Conservation (phyloP, 1,140 invertebrate genomes). For the Mesaphorura yosii region DNA sequence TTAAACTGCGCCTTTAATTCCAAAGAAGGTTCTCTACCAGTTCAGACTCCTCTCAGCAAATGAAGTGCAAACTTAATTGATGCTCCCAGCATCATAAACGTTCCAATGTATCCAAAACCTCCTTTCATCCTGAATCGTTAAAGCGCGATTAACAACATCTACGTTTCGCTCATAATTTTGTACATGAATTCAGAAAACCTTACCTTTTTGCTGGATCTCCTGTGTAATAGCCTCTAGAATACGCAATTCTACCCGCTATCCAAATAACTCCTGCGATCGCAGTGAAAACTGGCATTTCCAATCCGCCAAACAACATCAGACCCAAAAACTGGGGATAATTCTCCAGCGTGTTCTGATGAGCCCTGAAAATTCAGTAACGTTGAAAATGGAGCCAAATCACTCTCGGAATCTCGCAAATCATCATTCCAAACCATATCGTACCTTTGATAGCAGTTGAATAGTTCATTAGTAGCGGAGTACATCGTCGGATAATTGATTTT, state of each 20-base stretch:
- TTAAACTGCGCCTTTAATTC: too few species aligned
- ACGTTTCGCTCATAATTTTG: not conserved
- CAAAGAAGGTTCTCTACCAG: too few species aligned
- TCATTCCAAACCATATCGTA: not conserved
- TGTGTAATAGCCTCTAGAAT: conserved; percentile 43
- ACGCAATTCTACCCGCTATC: conserved; percentile 38
- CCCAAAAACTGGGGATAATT: conserved; percentile 38
- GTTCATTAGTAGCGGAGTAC: conserved; percentile 37
- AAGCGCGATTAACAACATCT: conserved; percentile 20
- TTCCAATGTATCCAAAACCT: conserved; percentile 37
- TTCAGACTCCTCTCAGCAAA: too few species aligned
- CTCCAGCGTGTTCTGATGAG: conserved; percentile 44
- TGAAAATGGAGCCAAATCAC: not conserved
- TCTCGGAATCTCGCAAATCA: not conserved
- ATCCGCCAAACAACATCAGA: conserved; percentile 38
- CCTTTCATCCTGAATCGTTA: conserved; percentile 38
- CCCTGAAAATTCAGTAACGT: conserved; percentile 32
- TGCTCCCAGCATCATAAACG: conserved; percentile 36
- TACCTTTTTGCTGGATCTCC: conserved; percentile 32
- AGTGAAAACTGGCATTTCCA: conserved; percentile 38
- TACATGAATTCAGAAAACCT: not conserved
- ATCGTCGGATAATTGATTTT: conserved; percentile 38
- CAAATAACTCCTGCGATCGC: conserved; percentile 39
- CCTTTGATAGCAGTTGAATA: conserved; percentile 40
- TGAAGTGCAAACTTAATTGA: conserved; percentile 34